Evolutionary conservation across 37 sponge, comb jelly and placozoan genomes (phyloP), one percentile per base, ranked within the genome.

Genomic region (Bolinopsis microptera): DNA sequence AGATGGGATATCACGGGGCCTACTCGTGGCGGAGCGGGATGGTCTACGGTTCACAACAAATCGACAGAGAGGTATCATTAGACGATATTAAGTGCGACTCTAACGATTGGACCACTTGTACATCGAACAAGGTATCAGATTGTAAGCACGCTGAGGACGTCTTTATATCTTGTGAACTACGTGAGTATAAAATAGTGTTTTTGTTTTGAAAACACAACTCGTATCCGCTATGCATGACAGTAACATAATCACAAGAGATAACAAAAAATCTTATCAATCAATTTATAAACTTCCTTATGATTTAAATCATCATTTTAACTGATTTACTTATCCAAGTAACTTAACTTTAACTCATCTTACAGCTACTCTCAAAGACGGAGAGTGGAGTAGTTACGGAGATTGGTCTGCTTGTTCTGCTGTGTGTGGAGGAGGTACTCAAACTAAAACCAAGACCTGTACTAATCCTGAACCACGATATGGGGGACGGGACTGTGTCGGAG

Each of bases 341-440:
- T n/a, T n/a, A n/a, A n/a, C n/a, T n/a, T n/a, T n/a, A n/a, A n/a
- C n/a, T n/a, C n/a, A n/a, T n/a, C n/a, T n/a, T 26, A 24, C 74
- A 70, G 74, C 74, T 26, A 70, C 74, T 24, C 74, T n/a, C 28
- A 22, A 26, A 70, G 74, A 70, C 26, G 74, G 74, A 28, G 74
- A n/a, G 5, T 70, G 74, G 74, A 70, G 25, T 70, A n/a, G 21
- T 70, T 70, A 70, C 74, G 74, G 74, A 70, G 74, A 70, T 2
- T 70, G 74, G 74, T 24, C 28, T 8, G 26, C 2, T 9, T 70
- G 74, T n/a, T 70, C 74, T 28, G 26, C 30, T 3, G 30, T 28
- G 1, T 70, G 74, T 22, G 74, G 74, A 28, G 74, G 74, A 28
- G 74, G 74, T 24, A 70, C 74, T 26, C 74, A 70, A n/a, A 70